Evolutionary conservation across 1,140 invertebrate species (phyloP).

Genomic region (Lethrus apterus): DNA sequence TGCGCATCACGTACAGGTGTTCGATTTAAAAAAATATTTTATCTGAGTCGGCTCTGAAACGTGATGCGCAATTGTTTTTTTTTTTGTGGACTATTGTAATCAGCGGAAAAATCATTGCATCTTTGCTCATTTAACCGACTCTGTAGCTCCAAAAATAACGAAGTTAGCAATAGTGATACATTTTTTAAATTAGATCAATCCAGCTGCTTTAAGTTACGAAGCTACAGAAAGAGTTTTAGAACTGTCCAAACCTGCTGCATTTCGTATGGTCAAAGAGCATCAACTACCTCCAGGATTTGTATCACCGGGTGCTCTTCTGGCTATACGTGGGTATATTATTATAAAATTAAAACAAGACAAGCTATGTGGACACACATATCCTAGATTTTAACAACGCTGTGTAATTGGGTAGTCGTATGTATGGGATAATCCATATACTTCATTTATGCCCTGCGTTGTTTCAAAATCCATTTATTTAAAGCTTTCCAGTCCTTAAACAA

Average conservation of each 20-base stretch:
- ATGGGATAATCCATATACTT: neutral
- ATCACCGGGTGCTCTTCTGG: slow-evolving; percentile 24
- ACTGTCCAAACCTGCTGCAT: slow-evolving; percentile 21
- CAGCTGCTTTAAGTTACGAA: slow-evolving; percentile 26
- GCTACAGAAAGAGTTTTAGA: slow-evolving; percentile 24
- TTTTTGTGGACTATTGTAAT: no score
- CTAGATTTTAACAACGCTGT: neutral
- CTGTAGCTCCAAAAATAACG: slow-evolving; percentile 1
- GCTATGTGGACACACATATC: no score
- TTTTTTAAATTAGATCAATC: slow-evolving; percentile 20
- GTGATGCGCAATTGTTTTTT: no score
- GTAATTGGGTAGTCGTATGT: neutral
- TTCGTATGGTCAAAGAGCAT: slow-evolving; percentile 17
- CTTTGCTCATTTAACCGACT: no score
- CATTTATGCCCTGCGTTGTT: slow-evolving; percentile 3
- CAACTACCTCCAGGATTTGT: slow-evolving; percentile 25
- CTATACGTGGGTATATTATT: slow-evolving; percentile 26
- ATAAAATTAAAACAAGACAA: neutral
- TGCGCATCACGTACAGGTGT: no score
- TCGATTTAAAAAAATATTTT: no score
- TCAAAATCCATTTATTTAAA: no score
- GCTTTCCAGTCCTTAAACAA: no score
- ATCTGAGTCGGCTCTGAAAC: no score
- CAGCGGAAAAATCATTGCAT: no score
- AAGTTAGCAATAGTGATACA: neutral